These are phyloP conservation scores for Pempheris klunzingeri DNA, from an alignment of 2,797 vertebrate genomes.

Conservation along the genomic window DNA sequence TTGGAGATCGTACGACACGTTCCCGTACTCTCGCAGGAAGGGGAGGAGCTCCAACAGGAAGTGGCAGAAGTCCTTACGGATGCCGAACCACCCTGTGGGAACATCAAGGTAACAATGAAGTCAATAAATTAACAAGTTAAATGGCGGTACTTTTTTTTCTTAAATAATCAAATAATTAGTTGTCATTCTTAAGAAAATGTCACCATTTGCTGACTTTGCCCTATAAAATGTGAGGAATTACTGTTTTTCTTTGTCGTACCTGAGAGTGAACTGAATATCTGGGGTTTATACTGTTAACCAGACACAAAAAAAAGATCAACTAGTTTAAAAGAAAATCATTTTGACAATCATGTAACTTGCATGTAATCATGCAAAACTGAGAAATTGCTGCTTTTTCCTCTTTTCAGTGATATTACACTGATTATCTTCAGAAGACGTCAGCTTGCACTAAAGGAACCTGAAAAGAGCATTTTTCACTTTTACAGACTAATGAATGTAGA, in stretches of 20 bases:
- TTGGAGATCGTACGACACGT: conserved; percentile 97
- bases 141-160: background rate
- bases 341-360: background rate
- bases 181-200: background rate
- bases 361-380: too few species aligned
- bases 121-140: too few species aligned
- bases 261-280: background rate
- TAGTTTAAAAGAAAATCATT: background rate
- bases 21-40: conserved; percentile 96
- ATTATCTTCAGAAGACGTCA: background rate
- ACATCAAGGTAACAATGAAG: background rate
- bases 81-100: conserved; percentile 96
- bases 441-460: background rate
- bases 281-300: background rate
- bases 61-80: conserved; percentile 98
- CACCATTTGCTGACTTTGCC: too few species aligned
- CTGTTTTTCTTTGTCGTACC: background rate
- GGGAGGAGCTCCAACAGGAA: conserved; percentile 98
- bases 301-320: background rate
- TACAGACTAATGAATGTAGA: background rate
- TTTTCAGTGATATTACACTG: background rate
- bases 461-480: background rate
- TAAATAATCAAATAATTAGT: too few species aligned
- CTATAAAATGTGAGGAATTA: background rate
- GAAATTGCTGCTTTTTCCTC: too few species aligned